A percentile compares a stretch with the other conserved stretches of the same genome.
These are phyloP conservation scores for Ochropacha duplaris DNA, from an alignment of 2,888 invertebrate genomes.

Conservation along the genomic window DNA sequence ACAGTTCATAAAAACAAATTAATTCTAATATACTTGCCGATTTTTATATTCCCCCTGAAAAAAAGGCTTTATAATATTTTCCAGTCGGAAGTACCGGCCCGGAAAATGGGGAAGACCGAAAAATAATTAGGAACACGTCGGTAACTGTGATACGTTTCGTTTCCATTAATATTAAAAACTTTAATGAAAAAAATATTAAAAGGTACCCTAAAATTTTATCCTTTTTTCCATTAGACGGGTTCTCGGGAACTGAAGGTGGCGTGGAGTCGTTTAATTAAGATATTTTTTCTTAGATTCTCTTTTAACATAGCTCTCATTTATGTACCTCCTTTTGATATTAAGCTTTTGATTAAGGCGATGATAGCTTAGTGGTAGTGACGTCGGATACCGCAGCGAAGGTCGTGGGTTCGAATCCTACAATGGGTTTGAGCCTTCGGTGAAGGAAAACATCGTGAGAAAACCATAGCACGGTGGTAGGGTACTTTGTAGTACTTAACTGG, in stretches of 20 bases:
- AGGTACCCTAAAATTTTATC: slow-evolving; percentile 73
- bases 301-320: not conserved
- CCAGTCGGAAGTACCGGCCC: slow-evolving; percentile 27
- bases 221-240: slow-evolving; percentile 78
- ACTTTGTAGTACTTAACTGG: no score
- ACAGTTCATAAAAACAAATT: slow-evolving; percentile 63
- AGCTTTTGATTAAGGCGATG: no score
- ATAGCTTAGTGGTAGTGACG: no score
- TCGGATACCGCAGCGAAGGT: no score
- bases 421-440: no score
- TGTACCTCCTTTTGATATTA: no score
- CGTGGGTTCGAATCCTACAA: no score
- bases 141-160: slow-evolving; percentile 59
- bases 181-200: slow-evolving; percentile 83
- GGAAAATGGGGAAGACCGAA: slow-evolving; percentile 64
- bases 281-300: not conserved
- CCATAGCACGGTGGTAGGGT: no score
- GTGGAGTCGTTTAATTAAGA: slow-evolving; percentile 34
- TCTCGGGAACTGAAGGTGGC: slow-evolving; percentile 38
- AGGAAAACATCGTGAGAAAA: no score
- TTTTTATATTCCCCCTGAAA: slow-evolving; percentile 25
- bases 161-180: slow-evolving; percentile 82
- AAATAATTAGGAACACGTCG: slow-evolving; percentile 65
- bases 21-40: slow-evolving; percentile 58
- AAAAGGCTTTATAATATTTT: slow-evolving; percentile 3